Evolutionary conservation across 1,140 invertebrate genomes (phyloP), one percentile per base, ranked within the genome.

Genomic region (Drosophila burlai): DNA sequence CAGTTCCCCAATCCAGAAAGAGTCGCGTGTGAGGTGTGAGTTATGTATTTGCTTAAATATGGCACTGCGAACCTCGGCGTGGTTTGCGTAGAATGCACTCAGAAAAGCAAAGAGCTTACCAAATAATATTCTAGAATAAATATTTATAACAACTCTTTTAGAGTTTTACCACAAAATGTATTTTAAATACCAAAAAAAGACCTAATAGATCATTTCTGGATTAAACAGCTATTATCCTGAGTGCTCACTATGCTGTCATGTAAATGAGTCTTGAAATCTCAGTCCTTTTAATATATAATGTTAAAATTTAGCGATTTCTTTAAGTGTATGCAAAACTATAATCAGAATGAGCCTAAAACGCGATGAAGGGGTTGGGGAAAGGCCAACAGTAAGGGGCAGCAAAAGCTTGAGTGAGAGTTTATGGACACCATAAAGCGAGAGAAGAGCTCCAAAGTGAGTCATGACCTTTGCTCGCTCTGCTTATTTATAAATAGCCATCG

Each of bases 1-100:
- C 47, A 36, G 61, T 18, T 38, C 36, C 59, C 49, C 26, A 46
- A 29, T 29, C 42, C 55, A 40, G 24, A 57, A 65, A 54, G 36
- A 38, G 54, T 63, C 26, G 85, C 76, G 80, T 68, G 66, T 69
- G 66, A 83, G 83, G 65, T 85, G 83, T 72, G 65, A 76, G 80
- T 72, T 78, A 64, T 84, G 57, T 69, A 63, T 54, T 69, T 71
- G 61, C 18, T 42, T 69, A 75, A 78, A 71, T 80, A 80, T 76
- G 57, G 47, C n/a, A 68, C 38, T 65, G 69, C n/a, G 64, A 85
- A 86, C 68, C 79, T 68, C 65, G 72, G 18, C 24, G 36, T 47
- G 52, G 42, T 63, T 63, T 45, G 52, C 57, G 42, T 43, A 64
- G 31, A 26, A 21, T 54, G 61, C 68, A 82, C 59, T 64, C 1